These are phyloP conservation scores for Chloropsis cyanopogon DNA, from an alignment of 2,113 vertebrate species.

Conservation along the genomic window DNA sequence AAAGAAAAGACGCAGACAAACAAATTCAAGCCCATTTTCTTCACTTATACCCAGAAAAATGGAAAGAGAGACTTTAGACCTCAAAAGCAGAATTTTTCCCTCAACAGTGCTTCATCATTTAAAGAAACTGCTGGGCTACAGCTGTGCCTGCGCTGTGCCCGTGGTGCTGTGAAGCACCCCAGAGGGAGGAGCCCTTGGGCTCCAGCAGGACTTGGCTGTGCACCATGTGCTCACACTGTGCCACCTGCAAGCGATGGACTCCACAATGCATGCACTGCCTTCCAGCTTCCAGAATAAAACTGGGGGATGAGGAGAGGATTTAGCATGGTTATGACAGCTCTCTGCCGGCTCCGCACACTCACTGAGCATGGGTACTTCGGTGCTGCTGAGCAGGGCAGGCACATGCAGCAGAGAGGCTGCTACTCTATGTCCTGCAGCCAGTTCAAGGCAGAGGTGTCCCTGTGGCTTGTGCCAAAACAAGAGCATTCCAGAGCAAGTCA, in stretches of 20 bases:
- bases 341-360: background rate
- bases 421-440: background rate
- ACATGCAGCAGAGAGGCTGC: background rate
- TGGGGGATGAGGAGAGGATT: background rate
- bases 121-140: background rate
- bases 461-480: background rate
- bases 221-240: accelerated
- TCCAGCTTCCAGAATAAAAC: background rate
- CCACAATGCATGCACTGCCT: background rate
- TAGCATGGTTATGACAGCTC: background rate
- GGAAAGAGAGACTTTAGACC: background rate
- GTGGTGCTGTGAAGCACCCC: accelerated
- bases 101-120: background rate
- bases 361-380: accelerated
- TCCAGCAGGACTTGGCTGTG: accelerated
- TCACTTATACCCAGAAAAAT: background rate
- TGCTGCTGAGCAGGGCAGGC: background rate
- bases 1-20: background rate
- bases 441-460: background rate
- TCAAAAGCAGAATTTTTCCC: background rate
- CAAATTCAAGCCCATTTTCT: background rate
- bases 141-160: background rate
- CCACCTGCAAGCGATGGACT: background rate
- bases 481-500: background rate
- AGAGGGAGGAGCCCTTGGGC: background rate